Evolutionary conservation across 2,888 invertebrate species (phyloP), one percentile per base, ranked within the genome.

Genomic region (Synanthedon vespiformis): DNA sequence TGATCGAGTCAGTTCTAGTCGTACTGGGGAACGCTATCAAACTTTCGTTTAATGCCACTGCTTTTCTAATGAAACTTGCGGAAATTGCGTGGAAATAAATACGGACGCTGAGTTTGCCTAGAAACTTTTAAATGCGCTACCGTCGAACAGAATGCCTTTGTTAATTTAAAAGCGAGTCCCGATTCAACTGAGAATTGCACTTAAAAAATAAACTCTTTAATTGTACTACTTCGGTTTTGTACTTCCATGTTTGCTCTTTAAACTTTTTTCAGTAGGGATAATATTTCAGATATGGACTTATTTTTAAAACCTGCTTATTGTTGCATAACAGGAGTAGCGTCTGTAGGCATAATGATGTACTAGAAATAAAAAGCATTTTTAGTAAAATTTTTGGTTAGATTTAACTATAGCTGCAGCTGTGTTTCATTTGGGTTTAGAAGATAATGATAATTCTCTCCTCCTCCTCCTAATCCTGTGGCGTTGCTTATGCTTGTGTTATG

Each of bases 31-130:
- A 50, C 50, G 52, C 50, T 54, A 52, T 54, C 49, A 54, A 56
- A 53, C 51, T 56, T 52, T 54, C 51, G 40, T 55, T 67, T 61
- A 64, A 62, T 61, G 60, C 62, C 57, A 55, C 62, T 50, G 51
- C 51, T 70, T 74, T 72, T 62, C 72, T 74, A 78, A 78, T 76
- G 74, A 75, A 81, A 78, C 73, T 75, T 70, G 66, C 71, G 69
- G 72, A 77, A 76, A 82, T 78, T 78, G 76, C 72, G 74, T 76
- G 72, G 72, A 78, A 78, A 78, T 79, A 78, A 80, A 80, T 74
- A 76, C 69, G 65, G 65, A 68, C 60, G 67, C 69, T 68, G 69
- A 73, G 71, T 74, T 72, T 63, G 72, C 67, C 72, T 64, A 71
- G 68, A 62, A 81, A 81, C 74, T 80, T 82, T 75, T 73, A 74